Evolutionary conservation across 2,113 vertebrate genomes (phyloP).

Genomic region (Notothenia rossii): DNA sequence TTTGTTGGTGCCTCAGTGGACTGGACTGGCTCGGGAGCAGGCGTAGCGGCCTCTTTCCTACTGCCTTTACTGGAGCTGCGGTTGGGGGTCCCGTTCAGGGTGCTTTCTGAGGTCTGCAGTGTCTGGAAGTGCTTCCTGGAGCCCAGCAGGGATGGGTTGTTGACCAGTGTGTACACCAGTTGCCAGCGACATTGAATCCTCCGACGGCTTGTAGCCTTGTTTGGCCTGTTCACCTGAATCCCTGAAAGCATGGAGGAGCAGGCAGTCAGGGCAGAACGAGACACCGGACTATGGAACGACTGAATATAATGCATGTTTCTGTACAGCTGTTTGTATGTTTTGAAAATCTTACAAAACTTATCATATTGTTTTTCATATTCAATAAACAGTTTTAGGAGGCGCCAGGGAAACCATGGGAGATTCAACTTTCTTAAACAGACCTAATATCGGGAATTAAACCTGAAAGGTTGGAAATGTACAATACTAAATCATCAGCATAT

Average conservation of each 20-base stretch:
- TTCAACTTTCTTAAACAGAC: not conserved
- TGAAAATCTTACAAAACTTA: not conserved
- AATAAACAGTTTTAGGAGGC: not conserved
- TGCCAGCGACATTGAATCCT: conserved; percentile 85
- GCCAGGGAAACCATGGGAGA: not conserved
- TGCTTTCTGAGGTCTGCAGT: conserved; percentile 11
- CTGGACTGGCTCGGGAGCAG: not conserved
- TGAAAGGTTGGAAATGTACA: too few species aligned
- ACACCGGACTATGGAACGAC: conserved; percentile 1
- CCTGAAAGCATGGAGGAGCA: conserved; percentile 80
- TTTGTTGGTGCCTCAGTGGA: conserved; percentile 19
- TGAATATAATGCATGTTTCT: not conserved
- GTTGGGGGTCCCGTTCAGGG: conserved; percentile 77
- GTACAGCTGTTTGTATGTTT: not conserved
- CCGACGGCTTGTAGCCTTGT: conserved; percentile 40
- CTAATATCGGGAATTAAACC: too few species aligned
- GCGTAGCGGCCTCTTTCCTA: conserved; percentile 21
- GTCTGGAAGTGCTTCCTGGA: conserved; percentile 86
- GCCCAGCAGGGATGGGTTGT: conserved; percentile 87
- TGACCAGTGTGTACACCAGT: conserved; percentile 89
- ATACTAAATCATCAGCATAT: too few species aligned
- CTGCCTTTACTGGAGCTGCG: conserved; percentile 46
- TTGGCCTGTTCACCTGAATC: conserved; percentile 72
- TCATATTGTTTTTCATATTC: not conserved
- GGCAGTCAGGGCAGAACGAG: conserved; percentile 38